Evolutionary conservation across 2,888 invertebrate species (phyloP).

Genomic region (Zelleria hepariella): DNA sequence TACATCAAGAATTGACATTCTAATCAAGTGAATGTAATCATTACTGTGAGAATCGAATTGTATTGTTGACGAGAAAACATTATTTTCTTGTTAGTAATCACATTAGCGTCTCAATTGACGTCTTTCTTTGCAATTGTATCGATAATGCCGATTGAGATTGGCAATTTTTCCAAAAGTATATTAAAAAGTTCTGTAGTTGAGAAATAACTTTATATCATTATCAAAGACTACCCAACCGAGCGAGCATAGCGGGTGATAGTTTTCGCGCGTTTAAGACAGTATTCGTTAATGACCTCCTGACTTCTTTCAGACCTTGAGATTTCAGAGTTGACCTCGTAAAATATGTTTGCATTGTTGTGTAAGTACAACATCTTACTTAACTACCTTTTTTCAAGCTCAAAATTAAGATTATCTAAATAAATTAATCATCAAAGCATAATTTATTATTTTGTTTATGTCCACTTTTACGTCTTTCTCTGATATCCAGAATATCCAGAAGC

Average conservation of each 20-base stretch:
- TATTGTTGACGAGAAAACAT: conserved; percentile 43
- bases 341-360: too few species aligned
- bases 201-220: too few species aligned
- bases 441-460: conserved; percentile 33
- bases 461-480: neutral
- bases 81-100: conserved; percentile 40
- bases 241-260: too few species aligned
- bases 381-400: neutral
- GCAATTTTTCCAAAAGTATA: neutral
- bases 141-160: neutral
- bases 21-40: conserved; percentile 3
- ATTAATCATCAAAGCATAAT: neutral
- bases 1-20: conserved; percentile 22
- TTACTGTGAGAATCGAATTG: conserved; percentile 48
- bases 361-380: neutral
- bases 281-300: too few species aligned
- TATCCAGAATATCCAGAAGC: too few species aligned
- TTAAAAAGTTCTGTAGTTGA: too few species aligned
- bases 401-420: neutral
- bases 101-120: conserved; percentile 51
- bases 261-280: too few species aligned
- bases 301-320: too few species aligned
- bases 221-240: too few species aligned
- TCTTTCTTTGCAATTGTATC: conserved; percentile 27
- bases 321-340: too few species aligned